Percentiles rank a stretch among this genome's conserved stretches.
These are phyloP conservation scores for Neoniphon sammara DNA, from an alignment of 2,797 vertebrate species.

Conservation along the genomic window DNA sequence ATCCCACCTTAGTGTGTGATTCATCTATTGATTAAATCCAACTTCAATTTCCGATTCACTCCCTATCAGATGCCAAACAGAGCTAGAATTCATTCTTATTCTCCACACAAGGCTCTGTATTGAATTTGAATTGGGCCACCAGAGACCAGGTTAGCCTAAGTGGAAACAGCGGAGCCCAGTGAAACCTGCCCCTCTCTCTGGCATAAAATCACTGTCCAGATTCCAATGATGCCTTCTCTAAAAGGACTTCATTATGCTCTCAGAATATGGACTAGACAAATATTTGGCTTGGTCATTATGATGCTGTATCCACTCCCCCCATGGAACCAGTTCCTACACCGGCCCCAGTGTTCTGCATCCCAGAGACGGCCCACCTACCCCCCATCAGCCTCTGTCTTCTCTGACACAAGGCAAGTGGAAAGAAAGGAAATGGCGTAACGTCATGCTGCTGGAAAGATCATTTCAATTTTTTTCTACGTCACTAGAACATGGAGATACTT, in stretches of 20 bases:
- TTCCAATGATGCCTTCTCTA: slow-evolving; percentile 80
- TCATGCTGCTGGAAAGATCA: slow-evolving; percentile 1
- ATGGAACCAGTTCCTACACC: slow-evolving; percentile 69
- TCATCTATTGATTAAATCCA: slow-evolving; percentile 52
- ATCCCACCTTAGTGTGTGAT: slow-evolving; percentile 35
- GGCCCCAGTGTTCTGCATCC: slow-evolving; percentile 72
- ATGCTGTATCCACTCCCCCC: slow-evolving; percentile 74
- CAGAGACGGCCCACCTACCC: slow-evolving; percentile 42
- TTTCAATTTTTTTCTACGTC: slow-evolving; percentile 5
- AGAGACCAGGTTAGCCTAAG: slow-evolving; percentile 74
- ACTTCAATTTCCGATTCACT: slow-evolving; percentile 56
- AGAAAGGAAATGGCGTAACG: slow-evolving; percentile 9
- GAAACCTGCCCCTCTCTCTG: slow-evolving; percentile 75
- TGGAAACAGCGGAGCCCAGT: slow-evolving; percentile 76
- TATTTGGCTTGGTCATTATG: slow-evolving; percentile 85
- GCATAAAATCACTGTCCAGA: slow-evolving; percentile 79
- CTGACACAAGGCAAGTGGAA: slow-evolving; percentile 37
- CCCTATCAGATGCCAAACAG: slow-evolving; percentile 67
- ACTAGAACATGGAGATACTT: not conserved
- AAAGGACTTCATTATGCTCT: slow-evolving; percentile 83
- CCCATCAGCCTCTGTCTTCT: slow-evolving; percentile 39
- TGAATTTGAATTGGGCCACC: slow-evolving; percentile 71
- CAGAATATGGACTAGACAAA: slow-evolving; percentile 82
- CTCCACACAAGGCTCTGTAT: slow-evolving; percentile 66
- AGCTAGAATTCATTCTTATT: slow-evolving; percentile 71